Evolutionary conservation across 2,888 invertebrate genomes (phyloP), one percentile per base, ranked within the genome.

Genomic region (Hylaea fasciaria): DNA sequence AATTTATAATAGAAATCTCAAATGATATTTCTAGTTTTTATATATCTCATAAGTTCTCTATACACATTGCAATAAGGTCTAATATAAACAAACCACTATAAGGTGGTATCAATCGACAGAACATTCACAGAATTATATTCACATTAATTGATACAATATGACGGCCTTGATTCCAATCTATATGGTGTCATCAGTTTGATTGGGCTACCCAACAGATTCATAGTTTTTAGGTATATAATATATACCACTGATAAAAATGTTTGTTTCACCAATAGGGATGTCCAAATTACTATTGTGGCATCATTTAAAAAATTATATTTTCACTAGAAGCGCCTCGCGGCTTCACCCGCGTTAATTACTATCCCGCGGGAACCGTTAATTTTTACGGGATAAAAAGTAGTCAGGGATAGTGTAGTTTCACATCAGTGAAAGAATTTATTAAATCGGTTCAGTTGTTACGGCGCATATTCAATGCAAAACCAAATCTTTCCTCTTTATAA

Each of bases 161-260:
- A 66, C 53, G 78, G 72, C 86, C 86, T 86, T 85, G 82, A 77
- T 74, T 69, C 62, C 79, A 82, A 83, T 84, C 52, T 56, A 63
- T 59, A 60, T 65, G 67, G 54, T 65, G 70, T 61, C 69, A 68
- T 69, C 65, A 46, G 52, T 52, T 62, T 68, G 71, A 75, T 75
- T 76, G 73, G 70, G 69, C 52, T 64, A 65, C 65, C 63, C 67
- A 72, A 71, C 73, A 72, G 52, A 64, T 61, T 68, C 64, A 75
- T 59, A 40, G 55, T 39, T 54, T 35, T 22, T 47, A 41, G 13
- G 10, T 54, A 47, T 47, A 65, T 64, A 51, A n/a, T n/a, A n/a
- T n/a, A n/a, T n/a, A n/a, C n/a, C n/a, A 14, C 53, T 68, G 49
- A 65, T 69, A 68, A 69, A 63, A 57, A 65, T 43, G 39, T 37